Percentiles rank a stretch among this genome's conserved stretches.
Conservation (phyloP, 2,797 vertebrate species). For the Bufotes viridis region DNA sequence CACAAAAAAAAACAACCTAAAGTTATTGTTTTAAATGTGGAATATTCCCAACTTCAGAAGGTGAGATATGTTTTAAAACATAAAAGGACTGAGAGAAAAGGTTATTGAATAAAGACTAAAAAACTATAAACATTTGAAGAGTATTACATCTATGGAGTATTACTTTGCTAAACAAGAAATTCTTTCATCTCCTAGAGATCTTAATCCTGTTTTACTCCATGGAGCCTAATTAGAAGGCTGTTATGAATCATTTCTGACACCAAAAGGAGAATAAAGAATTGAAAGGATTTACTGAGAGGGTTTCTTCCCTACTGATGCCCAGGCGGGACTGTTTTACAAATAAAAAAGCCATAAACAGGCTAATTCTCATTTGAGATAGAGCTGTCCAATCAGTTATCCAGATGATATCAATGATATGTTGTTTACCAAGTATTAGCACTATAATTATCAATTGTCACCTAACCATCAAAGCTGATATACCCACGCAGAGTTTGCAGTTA, state of each 20-base stretch:
- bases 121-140: neutral
- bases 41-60: neutral
- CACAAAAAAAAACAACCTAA: too few relatives aligned
- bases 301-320: neutral
- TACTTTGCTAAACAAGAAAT: neutral
- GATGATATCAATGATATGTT: too few relatives aligned
- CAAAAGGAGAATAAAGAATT: neutral
- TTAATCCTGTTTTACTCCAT: neutral
- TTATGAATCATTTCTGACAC: neutral
- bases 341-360: neutral
- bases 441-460: too few relatives aligned
- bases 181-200: neutral
- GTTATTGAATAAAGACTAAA: neutral
- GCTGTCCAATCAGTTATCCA: too few relatives aligned
- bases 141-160: neutral
- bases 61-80: neutral
- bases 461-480: too few relatives aligned
- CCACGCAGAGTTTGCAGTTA: neutral
- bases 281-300: neutral
- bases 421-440: neutral
- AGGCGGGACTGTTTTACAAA: neutral
- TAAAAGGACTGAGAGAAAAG: neutral
- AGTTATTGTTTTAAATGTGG: too few relatives aligned
- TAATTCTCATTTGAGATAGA: too few relatives aligned
- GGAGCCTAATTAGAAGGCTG: constrained; percentile 1